These are phyloP conservation scores for Hydropotes inermis DNA, from an alignment of 2,113 vertebrate genomes.

Conservation along the genomic window DNA sequence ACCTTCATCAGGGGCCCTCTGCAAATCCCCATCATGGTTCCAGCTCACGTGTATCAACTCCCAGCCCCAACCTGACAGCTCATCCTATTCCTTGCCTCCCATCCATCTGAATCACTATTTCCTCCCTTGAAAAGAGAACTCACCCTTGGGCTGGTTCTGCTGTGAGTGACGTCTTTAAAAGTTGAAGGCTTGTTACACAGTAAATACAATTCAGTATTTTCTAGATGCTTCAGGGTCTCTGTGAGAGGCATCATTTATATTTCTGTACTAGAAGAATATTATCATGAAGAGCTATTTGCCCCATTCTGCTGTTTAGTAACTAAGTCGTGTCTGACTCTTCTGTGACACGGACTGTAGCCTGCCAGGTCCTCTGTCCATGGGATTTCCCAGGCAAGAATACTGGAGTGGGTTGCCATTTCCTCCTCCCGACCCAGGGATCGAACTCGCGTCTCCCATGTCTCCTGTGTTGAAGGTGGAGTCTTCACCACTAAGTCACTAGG, in stretches of 20 bases:
- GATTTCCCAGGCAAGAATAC: neutral
- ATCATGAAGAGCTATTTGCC: neutral
- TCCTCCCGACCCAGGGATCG: neutral
- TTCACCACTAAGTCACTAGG: neutral
- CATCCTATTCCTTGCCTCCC: fast-evolving
- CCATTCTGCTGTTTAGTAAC: neutral
- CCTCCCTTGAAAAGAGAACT: neutral
- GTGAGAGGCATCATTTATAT: neutral
- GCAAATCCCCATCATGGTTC: neutral
- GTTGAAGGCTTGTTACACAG: neutral
- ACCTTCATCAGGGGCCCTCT: neutral
- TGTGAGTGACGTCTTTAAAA: neutral
- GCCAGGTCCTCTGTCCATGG: neutral
- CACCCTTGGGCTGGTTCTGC: neutral
- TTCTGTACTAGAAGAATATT: neutral
- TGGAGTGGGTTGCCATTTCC: neutral
- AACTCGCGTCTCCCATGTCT: fast-evolving
- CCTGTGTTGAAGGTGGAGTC: neutral
- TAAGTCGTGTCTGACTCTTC: neutral
- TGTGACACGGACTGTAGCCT: neutral
- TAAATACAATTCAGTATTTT: neutral
- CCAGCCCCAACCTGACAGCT: neutral
- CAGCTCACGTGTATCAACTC: fast-evolving
- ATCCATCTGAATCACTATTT: fast-evolving
- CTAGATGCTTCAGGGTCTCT: neutral